These are phyloP conservation scores for Cylindroiulus punctatus DNA, from an alignment of 2,888 invertebrate genomes.

Conservation along the genomic window DNA sequence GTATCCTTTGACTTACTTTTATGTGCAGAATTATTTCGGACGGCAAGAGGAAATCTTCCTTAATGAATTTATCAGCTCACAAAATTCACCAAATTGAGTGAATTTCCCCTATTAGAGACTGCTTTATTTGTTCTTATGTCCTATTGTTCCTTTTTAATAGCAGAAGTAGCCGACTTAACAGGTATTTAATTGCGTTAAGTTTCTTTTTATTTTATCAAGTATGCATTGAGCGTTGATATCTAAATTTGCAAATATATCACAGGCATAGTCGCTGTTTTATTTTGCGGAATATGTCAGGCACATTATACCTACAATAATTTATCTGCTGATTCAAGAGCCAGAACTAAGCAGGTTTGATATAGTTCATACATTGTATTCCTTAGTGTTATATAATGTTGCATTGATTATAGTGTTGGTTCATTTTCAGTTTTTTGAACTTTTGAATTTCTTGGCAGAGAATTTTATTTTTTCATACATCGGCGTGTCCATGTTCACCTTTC, in stretches of 20 bases:
- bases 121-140: conserved; percentile 98
- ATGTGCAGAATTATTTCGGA: background rate
- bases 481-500: conserved; percentile 98
- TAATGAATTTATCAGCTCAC: conserved; percentile 74
- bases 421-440: conserved; percentile 80
- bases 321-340: conserved; percentile 83
- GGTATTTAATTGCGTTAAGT: conserved; percentile 71
- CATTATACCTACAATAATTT: conserved; percentile 98
- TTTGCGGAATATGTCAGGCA: conserved; percentile 98
- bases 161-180: conserved; percentile 95
- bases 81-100: conserved; percentile 92
- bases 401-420: background rate
- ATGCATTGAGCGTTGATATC: background rate
- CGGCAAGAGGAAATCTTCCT: conserved; percentile 60
- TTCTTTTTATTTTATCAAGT: background rate
- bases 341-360: conserved; percentile 80
- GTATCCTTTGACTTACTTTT: conserved; percentile 77
- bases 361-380: too few species aligned
- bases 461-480: conserved; percentile 99
- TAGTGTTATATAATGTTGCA: background rate
- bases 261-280: conserved; percentile 92
- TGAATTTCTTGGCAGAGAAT: conserved; percentile 96
- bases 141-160: conserved; percentile 95
- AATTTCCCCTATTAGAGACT: conserved; percentile 94
- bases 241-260: conserved; percentile 55